Evolutionary conservation across 1,140 invertebrate genomes (phyloP).

Genomic region (Atta texana): DNA sequence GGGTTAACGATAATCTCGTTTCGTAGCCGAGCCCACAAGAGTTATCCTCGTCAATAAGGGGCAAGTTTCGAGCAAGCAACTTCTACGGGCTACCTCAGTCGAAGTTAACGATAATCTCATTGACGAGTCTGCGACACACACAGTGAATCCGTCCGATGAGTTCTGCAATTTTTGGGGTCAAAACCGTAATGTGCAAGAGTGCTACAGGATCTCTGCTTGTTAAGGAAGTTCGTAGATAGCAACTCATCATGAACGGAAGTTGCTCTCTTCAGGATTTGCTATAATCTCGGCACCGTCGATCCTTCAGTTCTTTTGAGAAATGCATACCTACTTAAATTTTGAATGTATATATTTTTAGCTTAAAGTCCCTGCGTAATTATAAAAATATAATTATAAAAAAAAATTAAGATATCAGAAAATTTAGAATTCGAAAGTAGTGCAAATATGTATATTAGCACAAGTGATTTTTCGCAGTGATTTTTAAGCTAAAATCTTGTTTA

Average conservation of each 20-base stretch:
- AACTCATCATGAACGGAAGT: constrained; percentile 14
- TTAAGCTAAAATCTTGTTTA: neutral
- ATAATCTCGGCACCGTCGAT: neutral
- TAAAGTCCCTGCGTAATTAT: neutral
- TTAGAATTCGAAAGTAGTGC: neutral
- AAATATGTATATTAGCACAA: neutral
- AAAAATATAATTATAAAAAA: neutral
- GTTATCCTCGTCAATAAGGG: constrained; percentile 53
- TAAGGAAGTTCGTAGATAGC: constrained; percentile 12
- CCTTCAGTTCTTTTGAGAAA: neutral
- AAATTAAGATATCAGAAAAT: neutral
- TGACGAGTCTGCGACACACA: constrained; percentile 54
- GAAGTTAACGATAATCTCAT: constrained; percentile 68
- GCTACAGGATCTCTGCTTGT: neutral
- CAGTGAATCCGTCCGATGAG: neutral
- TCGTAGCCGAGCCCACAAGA: constrained; percentile 62
- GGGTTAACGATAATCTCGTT: constrained; percentile 79
- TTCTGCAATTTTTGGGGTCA: constrained; percentile 31
- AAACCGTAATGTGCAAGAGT: neutral
- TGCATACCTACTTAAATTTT: neutral
- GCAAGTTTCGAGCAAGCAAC: constrained; percentile 51
- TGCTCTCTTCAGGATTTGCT: neutral
- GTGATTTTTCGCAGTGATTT: too few relatives aligned
- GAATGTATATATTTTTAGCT: neutral
- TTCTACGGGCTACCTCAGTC: constrained; percentile 24